phyloP scores from a whole-genome alignment of 2,888 invertebrate species.

The Adineta ricciae region DNA sequence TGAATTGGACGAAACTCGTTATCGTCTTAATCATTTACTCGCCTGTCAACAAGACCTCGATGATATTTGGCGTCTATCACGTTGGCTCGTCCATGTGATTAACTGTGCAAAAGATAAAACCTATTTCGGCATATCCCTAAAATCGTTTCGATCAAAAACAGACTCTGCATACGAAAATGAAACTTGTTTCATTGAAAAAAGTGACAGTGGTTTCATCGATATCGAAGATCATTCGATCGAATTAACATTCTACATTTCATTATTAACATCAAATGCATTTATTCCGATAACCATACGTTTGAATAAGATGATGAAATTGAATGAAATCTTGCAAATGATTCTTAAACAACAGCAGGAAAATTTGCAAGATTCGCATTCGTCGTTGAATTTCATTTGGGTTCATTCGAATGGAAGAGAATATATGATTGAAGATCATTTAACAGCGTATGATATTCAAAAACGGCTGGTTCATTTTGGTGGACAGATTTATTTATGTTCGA shows the following conservation, averaged over 20 bases:
- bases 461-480: not conserved
- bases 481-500: not conserved
- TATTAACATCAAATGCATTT: not conserved
- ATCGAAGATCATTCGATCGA: not conserved
- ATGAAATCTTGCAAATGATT: not conserved
- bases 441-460: not conserved
- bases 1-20: constrained; percentile 74
- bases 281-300: not conserved
- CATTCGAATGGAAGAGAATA: not conserved
- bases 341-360: not conserved
- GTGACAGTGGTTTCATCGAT: not conserved
- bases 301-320: not conserved
- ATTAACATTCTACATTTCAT: not conserved
- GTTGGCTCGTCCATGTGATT: constrained; percentile 92
- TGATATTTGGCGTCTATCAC: constrained; percentile 76
- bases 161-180: not conserved
- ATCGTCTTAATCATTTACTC: constrained; percentile 68
- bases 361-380: not conserved
- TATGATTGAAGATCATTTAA: not conserved
- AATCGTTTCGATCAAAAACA: not conserved
- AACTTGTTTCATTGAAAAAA: not conserved
- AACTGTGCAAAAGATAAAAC: constrained; percentile 75
- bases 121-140: not conserved
- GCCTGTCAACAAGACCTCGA: constrained; percentile 76
- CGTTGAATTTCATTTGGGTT: not conserved